Base-by-base conservation (phyloP, 1,140 invertebrate genomes). In the Saccostrea cuccullata region DNA sequence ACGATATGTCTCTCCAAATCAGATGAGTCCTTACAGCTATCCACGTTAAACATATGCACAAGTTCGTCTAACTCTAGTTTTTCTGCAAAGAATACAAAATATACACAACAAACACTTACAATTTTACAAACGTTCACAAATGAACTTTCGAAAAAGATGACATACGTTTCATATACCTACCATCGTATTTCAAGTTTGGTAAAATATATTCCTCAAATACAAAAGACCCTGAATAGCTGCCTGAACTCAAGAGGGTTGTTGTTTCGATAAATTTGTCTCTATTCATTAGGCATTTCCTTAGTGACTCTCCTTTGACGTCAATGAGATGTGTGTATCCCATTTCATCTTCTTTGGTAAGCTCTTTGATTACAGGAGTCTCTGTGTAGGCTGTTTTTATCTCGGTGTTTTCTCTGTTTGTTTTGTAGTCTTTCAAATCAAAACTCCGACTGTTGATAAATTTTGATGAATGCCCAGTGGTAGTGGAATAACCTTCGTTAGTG, bases 1-100 rank as follows among this genome's bases (percentile, higher is more conserved):
- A 36, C 30, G 15, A 77, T 77, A 77, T 77, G 26, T 77, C 26
- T 77, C 30, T 77, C 70, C 11, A 77, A 77, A 77, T 77, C 70
- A 77, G 30, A 26, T 13, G 70, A 30, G 26, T 77, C 70, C 15
- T 36, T 77, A 36, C 70, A 77, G 26, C 26, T 77, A 17, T 17
- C 70, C 30, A 3, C 4, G 23, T 77, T 77, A 26, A 30, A 77
- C 30, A 40, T 77, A 15, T 2, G 11, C 13, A 77, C 70, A 77
- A 77, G 36, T 6, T 77, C 23, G 15, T 26, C 15, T 30, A 36
- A 15, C 13, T 17, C 70, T 26, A 30, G 13, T 26, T 77, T 26
- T 30, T 77, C 70, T 30, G 58, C n/a, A 64, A 64, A 20, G 5
- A 47, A 47, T 8, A 47, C 47, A 47, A 47, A 47, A 47, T 47